Evolutionary conservation across 2,888 invertebrate species (phyloP), one percentile per base, ranked within the genome.

Genomic region (Onthophagus sagittarius): DNA sequence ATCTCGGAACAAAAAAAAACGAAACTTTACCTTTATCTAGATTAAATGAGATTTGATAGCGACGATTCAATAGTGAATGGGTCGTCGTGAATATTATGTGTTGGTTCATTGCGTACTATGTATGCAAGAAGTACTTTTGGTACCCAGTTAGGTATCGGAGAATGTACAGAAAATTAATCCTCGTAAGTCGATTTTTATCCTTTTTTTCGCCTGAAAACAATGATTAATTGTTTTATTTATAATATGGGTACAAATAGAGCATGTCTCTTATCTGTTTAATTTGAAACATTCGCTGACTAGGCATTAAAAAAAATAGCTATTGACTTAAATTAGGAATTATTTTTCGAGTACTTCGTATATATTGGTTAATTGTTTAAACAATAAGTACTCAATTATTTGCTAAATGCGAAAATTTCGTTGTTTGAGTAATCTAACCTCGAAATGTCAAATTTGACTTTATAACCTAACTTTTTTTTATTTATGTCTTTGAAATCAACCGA

Each of bases 101-200:
- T 77, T 81, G 82, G 81, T 75, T 82, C 70, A 78, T 83, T 77
- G 79, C 83, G 82, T 80, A 83, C 82, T 81, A 82, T 82, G 73
- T 85, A 79, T 77, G 83, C 82, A 81, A 84, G 81, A 79, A 82
- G 81, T 79, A 84, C 79, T 76, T 81, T 77, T 74, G 84, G 75
- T 81, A 83, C 78, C 81, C 84, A 82, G 79, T 81, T 71, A 78
- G 80, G 73, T 81, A 82, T 71, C 81, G 81, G 73, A 77, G 78
- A 73, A 76, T 80, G 14, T 83, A 81, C 75, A 75, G 81, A 31
- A 77, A 74, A 63, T 75, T 69, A 33, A 71, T 80, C 32, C 79
- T 81, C 73, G 83, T 82, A 77, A 82, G 83, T 81, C 23, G 4
- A 11, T 23, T 62, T 63, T 72, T 39, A 33, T 4, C 3, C n/a